phyloP scores from a whole-genome alignment of 2,113 vertebrate species.

The Oxyruncus cristatus region DNA sequence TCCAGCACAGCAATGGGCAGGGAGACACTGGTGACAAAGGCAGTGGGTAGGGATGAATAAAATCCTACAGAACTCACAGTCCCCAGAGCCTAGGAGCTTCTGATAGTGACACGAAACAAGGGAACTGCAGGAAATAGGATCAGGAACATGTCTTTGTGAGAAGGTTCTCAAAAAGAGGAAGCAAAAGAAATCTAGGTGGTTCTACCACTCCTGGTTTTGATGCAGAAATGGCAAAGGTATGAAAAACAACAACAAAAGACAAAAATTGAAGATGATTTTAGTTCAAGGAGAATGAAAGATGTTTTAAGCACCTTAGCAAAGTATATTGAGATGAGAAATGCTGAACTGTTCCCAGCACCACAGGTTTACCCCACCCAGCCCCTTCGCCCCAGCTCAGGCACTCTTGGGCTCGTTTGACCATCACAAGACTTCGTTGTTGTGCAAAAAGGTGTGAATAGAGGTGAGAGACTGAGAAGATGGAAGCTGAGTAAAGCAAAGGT shows the following conservation, averaged over 20 bases:
- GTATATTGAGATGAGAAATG: neutral
- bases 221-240: neutral
- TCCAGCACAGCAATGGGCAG: neutral
- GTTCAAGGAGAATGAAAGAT: neutral
- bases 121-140: neutral
- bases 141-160: neutral
- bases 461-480: neutral
- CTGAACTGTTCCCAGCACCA: neutral
- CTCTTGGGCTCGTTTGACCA: neutral
- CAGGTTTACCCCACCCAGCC: neutral
- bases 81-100: neutral
- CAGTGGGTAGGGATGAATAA: neutral
- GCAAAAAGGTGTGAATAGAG: neutral
- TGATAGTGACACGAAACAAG: neutral
- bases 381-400: neutral
- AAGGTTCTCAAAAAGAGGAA: neutral
- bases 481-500: neutral
- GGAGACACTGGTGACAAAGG: neutral
- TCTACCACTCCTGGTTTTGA: neutral
- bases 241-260: neutral
- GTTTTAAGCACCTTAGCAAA: neutral
- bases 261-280: neutral
- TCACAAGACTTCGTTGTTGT: rapidly evolving
- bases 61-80: neutral
- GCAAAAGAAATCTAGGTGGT: neutral